Percentiles rank a stretch among this genome's conserved stretches.
Conservation (phyloP, 2,113 vertebrate species). For the Phylloscopus whistleri region DNA sequence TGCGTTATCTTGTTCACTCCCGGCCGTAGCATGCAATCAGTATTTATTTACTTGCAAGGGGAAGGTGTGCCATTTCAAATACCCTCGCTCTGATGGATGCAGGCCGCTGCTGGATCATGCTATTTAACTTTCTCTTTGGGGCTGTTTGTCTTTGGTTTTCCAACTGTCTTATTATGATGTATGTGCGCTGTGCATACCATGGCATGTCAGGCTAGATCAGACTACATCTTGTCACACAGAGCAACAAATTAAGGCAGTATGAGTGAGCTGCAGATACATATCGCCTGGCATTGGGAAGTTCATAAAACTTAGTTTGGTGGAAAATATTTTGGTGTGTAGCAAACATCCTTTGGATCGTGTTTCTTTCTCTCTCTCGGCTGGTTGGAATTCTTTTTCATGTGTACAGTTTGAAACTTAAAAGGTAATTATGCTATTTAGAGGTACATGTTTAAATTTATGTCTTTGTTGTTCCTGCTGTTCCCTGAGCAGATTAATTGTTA, state of each 20-base stretch:
- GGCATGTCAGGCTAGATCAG: conserved; percentile 53
- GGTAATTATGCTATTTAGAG: conserved; percentile 2
- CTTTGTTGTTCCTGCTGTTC: background rate
- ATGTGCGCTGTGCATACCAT: conserved; percentile 2
- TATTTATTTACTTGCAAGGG: background rate
- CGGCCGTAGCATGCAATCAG: background rate
- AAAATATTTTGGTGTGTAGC: conserved; percentile 27
- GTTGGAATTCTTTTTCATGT: background rate
- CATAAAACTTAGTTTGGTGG: conserved; percentile 52
- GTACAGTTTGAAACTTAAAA: background rate
- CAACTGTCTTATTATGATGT: conserved; percentile 40
- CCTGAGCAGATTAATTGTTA: background rate
- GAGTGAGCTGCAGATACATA: conserved; percentile 48
- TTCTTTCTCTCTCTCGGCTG: background rate
- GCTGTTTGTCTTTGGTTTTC: conserved; percentile 44
- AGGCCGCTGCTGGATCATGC: background rate
- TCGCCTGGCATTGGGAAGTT: conserved; percentile 15
- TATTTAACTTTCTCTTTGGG: conserved; percentile 9
- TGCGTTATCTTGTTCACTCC: background rate
- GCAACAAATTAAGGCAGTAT: conserved; percentile 51
- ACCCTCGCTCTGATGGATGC: background rate
- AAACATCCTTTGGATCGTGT: conserved; percentile 4
- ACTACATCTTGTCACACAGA: conserved; percentile 45
- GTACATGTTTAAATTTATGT: background rate
- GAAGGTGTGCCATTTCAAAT: conserved; percentile 45